Conservation (phyloP, 2,797 vertebrate genomes). For the Protosalanx chinensis region DNA sequence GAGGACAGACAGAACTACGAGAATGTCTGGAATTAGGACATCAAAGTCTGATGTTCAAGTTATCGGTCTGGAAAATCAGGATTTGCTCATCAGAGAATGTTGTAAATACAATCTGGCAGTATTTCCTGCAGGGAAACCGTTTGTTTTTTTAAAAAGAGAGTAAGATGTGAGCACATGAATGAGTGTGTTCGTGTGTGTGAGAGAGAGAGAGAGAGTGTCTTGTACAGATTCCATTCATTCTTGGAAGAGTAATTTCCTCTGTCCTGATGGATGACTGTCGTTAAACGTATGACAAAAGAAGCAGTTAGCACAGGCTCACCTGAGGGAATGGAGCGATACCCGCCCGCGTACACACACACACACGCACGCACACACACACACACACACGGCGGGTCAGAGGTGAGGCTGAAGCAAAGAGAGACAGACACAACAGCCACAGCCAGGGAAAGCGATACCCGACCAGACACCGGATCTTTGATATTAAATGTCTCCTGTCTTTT, state of each 20-base stretch:
- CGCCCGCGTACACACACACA: constrained; percentile 17
- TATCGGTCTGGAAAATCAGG: neutral
- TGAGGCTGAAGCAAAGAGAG: constrained; percentile 1
- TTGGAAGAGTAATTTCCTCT: constrained; percentile 57
- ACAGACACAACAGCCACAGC: constrained; percentile 1
- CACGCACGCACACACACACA: constrained; percentile 11
- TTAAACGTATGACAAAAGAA: constrained; percentile 47
- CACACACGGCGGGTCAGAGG: constrained; percentile 25
- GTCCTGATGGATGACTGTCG: constrained; percentile 53
- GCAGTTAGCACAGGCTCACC: constrained; percentile 42
- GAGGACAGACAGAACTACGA: neutral
- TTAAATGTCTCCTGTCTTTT: constrained; percentile 10
- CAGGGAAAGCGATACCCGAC: neutral
- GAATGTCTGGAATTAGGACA: neutral
- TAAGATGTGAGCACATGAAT: neutral
- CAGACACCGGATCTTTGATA: constrained; percentile 13
- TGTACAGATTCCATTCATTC: constrained; percentile 48
- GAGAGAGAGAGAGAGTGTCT: constrained; percentile 38
- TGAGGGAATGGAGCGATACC: constrained; percentile 31
- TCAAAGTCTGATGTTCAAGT: neutral
- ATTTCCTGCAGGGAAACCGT: neutral
- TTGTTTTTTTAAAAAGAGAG: too few species aligned
- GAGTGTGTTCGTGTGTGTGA: neutral
- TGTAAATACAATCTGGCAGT: neutral
- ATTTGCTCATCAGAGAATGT: neutral